Conservation (phyloP, 2,113 vertebrate genomes). For the Eptesicus fuscus region DNA sequence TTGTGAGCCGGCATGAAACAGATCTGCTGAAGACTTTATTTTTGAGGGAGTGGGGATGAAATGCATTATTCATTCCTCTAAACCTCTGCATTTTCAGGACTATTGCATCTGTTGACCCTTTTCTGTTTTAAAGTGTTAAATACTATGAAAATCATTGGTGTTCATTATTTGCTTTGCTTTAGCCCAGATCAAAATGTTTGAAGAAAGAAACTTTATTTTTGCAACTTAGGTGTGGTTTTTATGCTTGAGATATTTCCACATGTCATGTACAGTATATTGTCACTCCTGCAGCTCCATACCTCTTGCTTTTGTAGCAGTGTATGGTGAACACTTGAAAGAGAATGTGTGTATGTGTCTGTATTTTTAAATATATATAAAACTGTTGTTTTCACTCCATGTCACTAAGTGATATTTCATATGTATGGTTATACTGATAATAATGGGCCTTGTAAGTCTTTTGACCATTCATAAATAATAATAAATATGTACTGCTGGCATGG, state of each 20-base stretch:
- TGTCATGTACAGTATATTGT: constrained; percentile 67
- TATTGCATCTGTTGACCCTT: constrained; percentile 59
- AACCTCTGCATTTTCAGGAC: constrained; percentile 61
- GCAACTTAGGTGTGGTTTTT: constrained; percentile 80
- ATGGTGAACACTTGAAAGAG: constrained; percentile 41
- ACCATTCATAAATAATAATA: constrained; percentile 75
- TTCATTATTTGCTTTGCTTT: constrained; percentile 75
- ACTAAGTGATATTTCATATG: constrained; percentile 50
- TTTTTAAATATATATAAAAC: constrained; percentile 62
- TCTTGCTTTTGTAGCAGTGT: constrained; percentile 71
- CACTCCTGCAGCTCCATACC: constrained; percentile 70
- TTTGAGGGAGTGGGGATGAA: constrained; percentile 1
- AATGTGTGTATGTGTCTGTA: constrained; percentile 24
- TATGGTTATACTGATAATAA: constrained; percentile 55
- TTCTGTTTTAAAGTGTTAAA: constrained; percentile 56
- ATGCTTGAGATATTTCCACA: constrained; percentile 76
- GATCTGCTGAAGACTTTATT: constrained; percentile 57
- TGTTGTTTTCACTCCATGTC: constrained; percentile 63
- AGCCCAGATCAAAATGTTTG: constrained; percentile 79
- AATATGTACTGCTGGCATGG: constrained; percentile 76
- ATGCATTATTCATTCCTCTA: constrained; percentile 60
- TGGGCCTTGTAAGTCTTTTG: constrained; percentile 68
- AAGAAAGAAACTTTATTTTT: constrained; percentile 85
- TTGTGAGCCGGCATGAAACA: constrained; percentile 59
- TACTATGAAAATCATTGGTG: constrained; percentile 60